Conservation (phyloP, 2,888 invertebrate genomes). For the Nebria salina region DNA sequence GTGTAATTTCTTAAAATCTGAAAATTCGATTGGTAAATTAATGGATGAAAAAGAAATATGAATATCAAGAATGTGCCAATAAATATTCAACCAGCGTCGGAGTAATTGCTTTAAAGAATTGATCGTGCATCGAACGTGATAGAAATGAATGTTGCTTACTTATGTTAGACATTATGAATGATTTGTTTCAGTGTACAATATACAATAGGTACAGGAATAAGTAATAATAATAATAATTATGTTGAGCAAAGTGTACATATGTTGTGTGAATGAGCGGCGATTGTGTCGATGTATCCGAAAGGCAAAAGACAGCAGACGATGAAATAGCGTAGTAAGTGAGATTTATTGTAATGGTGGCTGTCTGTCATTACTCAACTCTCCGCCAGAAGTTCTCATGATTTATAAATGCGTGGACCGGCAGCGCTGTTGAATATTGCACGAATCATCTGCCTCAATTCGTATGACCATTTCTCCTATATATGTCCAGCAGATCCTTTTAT, state of each 20-base stretch:
- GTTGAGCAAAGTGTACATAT: neutral
- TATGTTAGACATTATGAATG: no score
- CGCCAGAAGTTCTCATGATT: constrained; percentile 56
- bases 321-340: constrained; percentile 60
- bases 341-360: constrained; percentile 60
- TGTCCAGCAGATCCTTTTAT: constrained; percentile 41
- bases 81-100: no score
- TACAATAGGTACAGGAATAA: no score
- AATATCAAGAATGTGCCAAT: no score
- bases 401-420: constrained; percentile 53
- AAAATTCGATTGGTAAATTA: no score
- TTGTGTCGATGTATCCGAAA: neutral
- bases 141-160: no score
- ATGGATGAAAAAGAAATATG: no score
- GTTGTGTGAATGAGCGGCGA: neutral
- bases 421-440: constrained; percentile 52
- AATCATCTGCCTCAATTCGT: constrained; percentile 46
- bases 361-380: constrained; percentile 60
- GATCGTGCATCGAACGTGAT: no score
- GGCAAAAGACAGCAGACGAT: constrained; percentile 51
- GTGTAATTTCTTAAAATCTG: no score
- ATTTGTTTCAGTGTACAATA: no score
- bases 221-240: neutral
- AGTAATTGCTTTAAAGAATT: no score
- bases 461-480: constrained; percentile 31